phyloP scores from a whole-genome alignment of 2,113 vertebrate genomes.

The Dromaius novaehollandiae region DNA sequence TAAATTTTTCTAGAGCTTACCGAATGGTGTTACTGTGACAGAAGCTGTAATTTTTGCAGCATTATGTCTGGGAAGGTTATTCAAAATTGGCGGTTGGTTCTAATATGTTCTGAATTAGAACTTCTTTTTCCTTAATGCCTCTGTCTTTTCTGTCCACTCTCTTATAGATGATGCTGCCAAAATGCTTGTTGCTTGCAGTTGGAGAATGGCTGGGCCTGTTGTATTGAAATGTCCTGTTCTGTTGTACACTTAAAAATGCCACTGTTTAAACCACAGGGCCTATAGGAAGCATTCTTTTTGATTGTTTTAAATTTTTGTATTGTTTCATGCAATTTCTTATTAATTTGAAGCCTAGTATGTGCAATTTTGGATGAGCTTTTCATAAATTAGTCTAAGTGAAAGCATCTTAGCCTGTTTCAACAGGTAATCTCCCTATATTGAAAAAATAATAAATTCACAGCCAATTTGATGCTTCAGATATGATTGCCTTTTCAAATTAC shows the following conservation, averaged over 20 bases:
- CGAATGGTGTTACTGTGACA: not conserved
- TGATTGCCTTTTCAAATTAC: not conserved
- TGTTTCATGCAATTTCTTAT: not conserved
- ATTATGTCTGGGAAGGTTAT: not conserved
- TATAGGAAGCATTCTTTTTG: not conserved
- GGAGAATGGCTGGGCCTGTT: not conserved
- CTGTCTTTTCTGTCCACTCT: not conserved
- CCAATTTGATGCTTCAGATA: not conserved
- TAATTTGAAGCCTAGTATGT: not conserved
- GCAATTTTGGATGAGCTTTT: not conserved
- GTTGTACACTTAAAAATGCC: not conserved
- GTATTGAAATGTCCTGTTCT: not conserved
- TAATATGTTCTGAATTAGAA: not conserved
- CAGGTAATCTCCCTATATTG: not conserved
- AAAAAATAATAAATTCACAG: not conserved
- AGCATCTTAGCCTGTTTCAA: not conserved
- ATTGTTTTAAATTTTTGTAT: not conserved
- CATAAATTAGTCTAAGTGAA: not conserved
- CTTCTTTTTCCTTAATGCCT: not conserved
- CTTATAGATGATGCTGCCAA: not conserved
- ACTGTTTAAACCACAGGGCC: not conserved
- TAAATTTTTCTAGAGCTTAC: not conserved
- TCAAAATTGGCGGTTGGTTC: rapidly evolving
- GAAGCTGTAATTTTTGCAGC: not conserved
- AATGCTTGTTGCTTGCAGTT: not conserved